A percentile compares a stretch with the other conserved stretches of the same genome.
Evolutionary conservation across 2,888 invertebrate species (phyloP).

Genomic region (Zygogramma bicolorata): DNA sequence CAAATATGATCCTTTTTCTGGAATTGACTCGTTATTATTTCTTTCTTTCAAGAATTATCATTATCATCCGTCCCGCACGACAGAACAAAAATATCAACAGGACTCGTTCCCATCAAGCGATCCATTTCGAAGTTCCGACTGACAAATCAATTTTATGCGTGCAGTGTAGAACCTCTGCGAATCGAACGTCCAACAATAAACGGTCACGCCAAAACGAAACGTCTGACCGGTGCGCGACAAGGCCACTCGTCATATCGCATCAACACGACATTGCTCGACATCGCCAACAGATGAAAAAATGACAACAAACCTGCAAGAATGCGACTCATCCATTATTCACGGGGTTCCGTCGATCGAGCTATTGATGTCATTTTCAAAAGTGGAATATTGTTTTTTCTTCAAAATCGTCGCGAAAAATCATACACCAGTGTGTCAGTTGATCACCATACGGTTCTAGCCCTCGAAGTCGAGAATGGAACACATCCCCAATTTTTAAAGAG

Average conservation of each 20-base stretch:
- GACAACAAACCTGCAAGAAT: conserved; percentile 33
- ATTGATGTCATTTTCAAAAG: conserved; percentile 51
- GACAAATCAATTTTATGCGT: background rate
- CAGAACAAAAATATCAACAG: too few species aligned
- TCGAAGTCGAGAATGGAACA: too few species aligned
- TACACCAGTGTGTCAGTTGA: too few species aligned
- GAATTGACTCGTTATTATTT: too few species aligned
- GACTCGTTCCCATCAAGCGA: too few species aligned
- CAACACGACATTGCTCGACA: conserved; percentile 33
- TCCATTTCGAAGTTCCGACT: background rate
- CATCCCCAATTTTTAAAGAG: too few species aligned
- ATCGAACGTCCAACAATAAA: background rate
- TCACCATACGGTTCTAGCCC: too few species aligned
- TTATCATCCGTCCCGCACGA: too few species aligned
- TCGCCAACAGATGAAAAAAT: conserved; percentile 27
- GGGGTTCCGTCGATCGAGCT: conserved; percentile 22
- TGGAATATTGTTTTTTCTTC: conserved; percentile 63
- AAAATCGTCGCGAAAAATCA: conserved; percentile 52
- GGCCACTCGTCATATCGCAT: conserved; percentile 21
- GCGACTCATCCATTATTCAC: conserved; percentile 41
- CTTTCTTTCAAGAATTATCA: too few species aligned
- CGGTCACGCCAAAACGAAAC: background rate
- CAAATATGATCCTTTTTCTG: too few species aligned
- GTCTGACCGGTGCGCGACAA: conserved; percentile 8
- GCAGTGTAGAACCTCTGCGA: background rate